These are phyloP conservation scores for Zygaena filipendulae DNA, from an alignment of 2,888 invertebrate species.

Conservation along the genomic window DNA sequence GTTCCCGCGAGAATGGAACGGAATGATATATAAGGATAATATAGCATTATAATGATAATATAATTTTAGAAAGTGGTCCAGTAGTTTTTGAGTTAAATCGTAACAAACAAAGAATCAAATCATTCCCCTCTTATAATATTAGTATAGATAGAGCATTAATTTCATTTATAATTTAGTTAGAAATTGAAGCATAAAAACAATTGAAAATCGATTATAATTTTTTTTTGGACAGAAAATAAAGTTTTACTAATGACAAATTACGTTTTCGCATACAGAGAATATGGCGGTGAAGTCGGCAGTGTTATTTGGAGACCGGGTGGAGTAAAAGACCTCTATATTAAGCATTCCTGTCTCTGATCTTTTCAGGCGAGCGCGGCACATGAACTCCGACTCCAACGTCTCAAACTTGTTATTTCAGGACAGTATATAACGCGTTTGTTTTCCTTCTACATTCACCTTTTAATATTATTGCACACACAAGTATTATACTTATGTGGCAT, in stretches of 20 bases:
- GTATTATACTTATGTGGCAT: conserved; percentile 21
- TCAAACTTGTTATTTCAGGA: conserved; percentile 62
- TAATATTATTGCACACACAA: too few relatives aligned
- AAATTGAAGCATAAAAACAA: too few relatives aligned
- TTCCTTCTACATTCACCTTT: conserved; percentile 42
- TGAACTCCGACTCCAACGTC: conserved; percentile 56
- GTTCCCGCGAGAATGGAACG: too few relatives aligned
- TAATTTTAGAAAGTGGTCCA: too few relatives aligned
- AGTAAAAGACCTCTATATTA: conserved; percentile 65
- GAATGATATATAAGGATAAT: too few relatives aligned
- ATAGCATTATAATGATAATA: too few relatives aligned
- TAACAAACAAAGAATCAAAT: too few relatives aligned
- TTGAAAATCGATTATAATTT: background rate
- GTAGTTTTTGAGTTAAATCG: too few relatives aligned
- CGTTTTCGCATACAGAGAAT: too few relatives aligned
- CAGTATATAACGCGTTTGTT: conserved; percentile 51
- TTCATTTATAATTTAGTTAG: too few relatives aligned
- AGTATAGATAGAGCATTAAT: conserved; percentile 18
- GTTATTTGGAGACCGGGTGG: conserved; percentile 59
- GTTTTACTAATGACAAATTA: conserved; percentile 1
- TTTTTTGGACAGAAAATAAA: conserved; percentile 5
- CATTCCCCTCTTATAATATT: too few relatives aligned
- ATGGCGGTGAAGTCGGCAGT: conserved; percentile 45
- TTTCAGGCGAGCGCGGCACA: conserved; percentile 53
- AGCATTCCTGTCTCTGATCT: conserved; percentile 62